Evolutionary conservation across 53 echinoderm and acorn worm species (phyloP).

Genomic region (Holothuria scabra): DNA sequence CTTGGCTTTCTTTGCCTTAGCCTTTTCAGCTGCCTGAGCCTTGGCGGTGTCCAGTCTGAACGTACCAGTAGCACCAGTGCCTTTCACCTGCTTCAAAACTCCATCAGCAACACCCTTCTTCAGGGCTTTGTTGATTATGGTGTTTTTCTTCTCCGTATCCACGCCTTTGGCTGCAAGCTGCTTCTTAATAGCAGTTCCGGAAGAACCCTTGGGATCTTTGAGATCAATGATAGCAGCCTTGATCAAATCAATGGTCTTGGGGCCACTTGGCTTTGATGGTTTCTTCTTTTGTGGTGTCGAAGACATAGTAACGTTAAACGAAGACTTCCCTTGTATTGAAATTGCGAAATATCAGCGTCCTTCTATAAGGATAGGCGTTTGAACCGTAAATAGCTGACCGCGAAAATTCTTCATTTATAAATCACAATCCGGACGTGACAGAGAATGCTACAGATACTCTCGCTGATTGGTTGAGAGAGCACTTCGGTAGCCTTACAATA

Average conservation of each 20-base stretch:
- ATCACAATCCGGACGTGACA: slow-evolving; percentile 1
- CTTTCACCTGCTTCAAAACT: slow-evolving; percentile 67
- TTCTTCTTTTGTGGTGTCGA: slow-evolving; percentile 31
- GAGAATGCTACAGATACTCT: neutral
- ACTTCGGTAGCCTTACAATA: neutral
- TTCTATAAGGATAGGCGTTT: too few species aligned
- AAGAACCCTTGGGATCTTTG: slow-evolving; percentile 82
- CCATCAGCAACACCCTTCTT: slow-evolving; percentile 71
- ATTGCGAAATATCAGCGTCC: too few species aligned
- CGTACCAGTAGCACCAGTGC: slow-evolving; percentile 77
- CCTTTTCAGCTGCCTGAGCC: slow-evolving; percentile 65
- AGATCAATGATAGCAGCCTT: slow-evolving; percentile 68
- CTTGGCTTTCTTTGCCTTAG: slow-evolving; percentile 65
- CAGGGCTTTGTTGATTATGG: slow-evolving; percentile 67
- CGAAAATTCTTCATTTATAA: neutral
- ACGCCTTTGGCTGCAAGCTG: slow-evolving; percentile 71
- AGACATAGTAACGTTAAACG: neutral
- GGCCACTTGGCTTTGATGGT: slow-evolving; percentile 54
- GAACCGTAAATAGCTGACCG: too few species aligned
- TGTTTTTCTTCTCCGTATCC: neutral
- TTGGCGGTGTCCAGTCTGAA: slow-evolving; percentile 71
- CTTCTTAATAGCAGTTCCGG: slow-evolving; percentile 74
- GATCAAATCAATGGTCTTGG: slow-evolving; percentile 68
- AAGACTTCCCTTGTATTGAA: too few species aligned
- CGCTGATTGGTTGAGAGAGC: slow-evolving; percentile 1